Evolutionary conservation across 2,113 vertebrate species (phyloP), one percentile per base, ranked within the genome.

Genomic region (Nycticebus coucang): DNA sequence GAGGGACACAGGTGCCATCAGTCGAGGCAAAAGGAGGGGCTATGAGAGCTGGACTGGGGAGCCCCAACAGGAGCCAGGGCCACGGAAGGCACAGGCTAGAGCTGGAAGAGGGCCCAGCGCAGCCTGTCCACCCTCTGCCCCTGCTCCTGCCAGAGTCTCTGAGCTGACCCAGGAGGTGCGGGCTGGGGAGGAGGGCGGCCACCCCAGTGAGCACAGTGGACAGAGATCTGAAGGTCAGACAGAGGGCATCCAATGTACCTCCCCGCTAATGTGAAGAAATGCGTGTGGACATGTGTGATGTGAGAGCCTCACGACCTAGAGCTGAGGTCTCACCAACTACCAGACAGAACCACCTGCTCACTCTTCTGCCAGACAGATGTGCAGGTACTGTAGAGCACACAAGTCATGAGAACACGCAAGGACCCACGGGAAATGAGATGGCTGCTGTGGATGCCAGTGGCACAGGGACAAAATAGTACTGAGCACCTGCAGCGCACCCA

Each of bases 341-440:
- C 62, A 98, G 99, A 80, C 88, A 57, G 99, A 97, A 99, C 99
- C 93, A 99, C 99, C 98, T 99, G 1, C 21, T 99, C 95, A 99
- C 96, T 98, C 99, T 93, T 98, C 99, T 97, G 99, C 99, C 95
- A 99, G 45, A 50, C 45, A 99, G 98, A 99, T 99, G 98, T 50
- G 45, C 45, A 50, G 45, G 45, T 50, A 9, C 7, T 91, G 97
- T 99, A 37, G 99, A 99, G 98, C 99, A 99, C 97, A 99, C 99
- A 97, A 99, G 98, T 97, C 99, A 99, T 97, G 99, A 99, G 97
- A 99, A 99, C 93, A 99, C 99, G 24, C 98, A 99, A 98, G 99
- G 99, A 96, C 99, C 99, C 97, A 99, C 99, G 5, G 99, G 99
- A 97, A 99, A 99, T 98, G 97, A 99, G 99, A 94, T 99, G 99